Base-by-base conservation (phyloP, 2,888 invertebrate genomes). In the Penaeus monodon region DNA sequence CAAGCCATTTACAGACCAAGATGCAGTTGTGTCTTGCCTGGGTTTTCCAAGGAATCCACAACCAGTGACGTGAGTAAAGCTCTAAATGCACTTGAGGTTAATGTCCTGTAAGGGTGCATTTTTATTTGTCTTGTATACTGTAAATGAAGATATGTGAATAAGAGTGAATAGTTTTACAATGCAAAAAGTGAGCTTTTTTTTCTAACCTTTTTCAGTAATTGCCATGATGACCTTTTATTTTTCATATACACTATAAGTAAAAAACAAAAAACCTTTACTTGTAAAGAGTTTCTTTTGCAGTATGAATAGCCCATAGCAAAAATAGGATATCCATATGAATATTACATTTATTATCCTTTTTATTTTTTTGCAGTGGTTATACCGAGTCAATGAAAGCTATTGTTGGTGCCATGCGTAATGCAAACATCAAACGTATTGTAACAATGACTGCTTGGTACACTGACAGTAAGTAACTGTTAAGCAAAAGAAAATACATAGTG, bases 21-120 rank as follows among this genome's bases (percentile, higher is more conserved):
- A 90, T 63, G 90, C 89, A n/a, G 90, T 90, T 33, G 84, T 90
- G 29, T 90, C 90, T 20, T 89, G 89, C 57, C 82, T 90, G 8
- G 90, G 90, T 22, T 90, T 90, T 64, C 27, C 86, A 12, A 64
- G 89, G n/a, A 82, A 78, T 24, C 80, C 83, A 1, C 82, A 73
- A 22, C 89, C 88, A 29, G 88, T 88, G n/a, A 90, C 88, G 84
- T 88, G 66, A 87, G 88, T 76, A 49, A 12, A 79, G 14, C n/a
- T 22, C 17, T 4, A 82, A 33, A 63, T 12, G 12, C 24, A 29
- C 7, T 12, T 57, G 33, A 76, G 24, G 8, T 44, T 7, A 29
- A 24, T 44, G 44, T 44, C 44, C 44, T 10, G 44, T 44, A 44
- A 44, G 44, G 44, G 10, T 44, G 44, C 10, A 27, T 44, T 44